phyloP scores from a whole-genome alignment of 2,113 vertebrate species.

The Dicentrarchus labrax region DNA sequence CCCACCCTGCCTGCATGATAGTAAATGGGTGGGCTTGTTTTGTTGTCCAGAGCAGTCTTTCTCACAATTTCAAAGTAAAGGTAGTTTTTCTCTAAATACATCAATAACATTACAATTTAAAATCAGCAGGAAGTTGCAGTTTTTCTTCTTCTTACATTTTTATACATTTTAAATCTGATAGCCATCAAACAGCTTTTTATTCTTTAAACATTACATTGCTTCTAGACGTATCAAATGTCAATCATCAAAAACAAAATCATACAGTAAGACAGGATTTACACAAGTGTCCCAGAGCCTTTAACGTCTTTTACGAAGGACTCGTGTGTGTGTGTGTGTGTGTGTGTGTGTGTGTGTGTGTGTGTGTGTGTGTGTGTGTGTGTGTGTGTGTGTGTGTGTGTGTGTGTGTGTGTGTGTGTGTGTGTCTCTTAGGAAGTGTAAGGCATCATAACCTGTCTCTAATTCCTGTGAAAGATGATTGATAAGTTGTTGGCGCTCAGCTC shows the following conservation, averaged over 20 bases:
- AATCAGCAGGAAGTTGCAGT: not conserved
- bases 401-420: not conserved
- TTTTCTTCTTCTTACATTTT: not conserved
- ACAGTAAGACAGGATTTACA: no score
- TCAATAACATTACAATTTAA: not conserved
- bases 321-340: no score
- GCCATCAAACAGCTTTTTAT: not conserved
- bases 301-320: no score
- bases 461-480: conserved; percentile 39
- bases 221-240: not conserved
- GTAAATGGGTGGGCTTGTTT: conserved; percentile 22
- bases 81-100: not conserved
- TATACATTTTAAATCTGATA: not conserved
- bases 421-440: not conserved
- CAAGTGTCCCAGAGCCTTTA: no score
- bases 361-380: no score
- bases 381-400: no score
- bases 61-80: not conserved
- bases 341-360: no score
- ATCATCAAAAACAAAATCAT: no score
- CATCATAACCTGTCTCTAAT: conserved; percentile 14
- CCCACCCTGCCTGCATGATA: not conserved
- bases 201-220: not conserved
- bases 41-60: conserved; percentile 7
- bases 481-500: conserved; percentile 19